These are phyloP conservation scores for Synergus gifuensis DNA, from an alignment of 2,888 invertebrate genomes.

Conservation along the genomic window DNA sequence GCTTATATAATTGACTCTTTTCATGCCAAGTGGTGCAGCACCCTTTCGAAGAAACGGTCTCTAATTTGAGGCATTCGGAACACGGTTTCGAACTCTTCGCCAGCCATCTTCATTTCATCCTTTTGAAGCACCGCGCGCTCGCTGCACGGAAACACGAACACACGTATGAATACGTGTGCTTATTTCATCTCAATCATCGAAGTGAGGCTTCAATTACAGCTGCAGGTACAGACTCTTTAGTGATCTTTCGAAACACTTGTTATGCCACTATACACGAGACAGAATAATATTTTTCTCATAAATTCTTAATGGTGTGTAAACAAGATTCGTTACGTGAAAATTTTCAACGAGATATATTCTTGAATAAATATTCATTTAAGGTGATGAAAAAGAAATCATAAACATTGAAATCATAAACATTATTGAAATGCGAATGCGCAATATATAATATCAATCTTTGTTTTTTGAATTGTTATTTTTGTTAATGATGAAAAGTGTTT, in stretches of 20 bases:
- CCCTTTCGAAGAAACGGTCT: constrained; percentile 41
- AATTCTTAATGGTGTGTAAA: constrained; percentile 21
- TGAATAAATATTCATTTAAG: constrained; percentile 9
- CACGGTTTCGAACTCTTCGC: constrained; percentile 32
- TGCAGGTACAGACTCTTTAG: constrained; percentile 37
- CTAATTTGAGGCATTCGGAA: constrained; percentile 40
- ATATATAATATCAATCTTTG: not conserved
- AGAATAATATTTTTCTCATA: constrained; percentile 26
- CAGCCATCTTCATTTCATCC: constrained; percentile 43
- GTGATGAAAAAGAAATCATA: not conserved
- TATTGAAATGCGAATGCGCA: not conserved
- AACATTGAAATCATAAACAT: not conserved
- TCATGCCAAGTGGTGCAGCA: constrained; percentile 39
- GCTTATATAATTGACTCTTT: constrained; percentile 42
- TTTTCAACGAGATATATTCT: constrained; percentile 20
- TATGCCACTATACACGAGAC: constrained; percentile 5
- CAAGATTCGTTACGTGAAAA: constrained; percentile 16
- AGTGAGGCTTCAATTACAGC: constrained; percentile 40
- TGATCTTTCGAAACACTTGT: constrained; percentile 39
- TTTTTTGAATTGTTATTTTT: not conserved
- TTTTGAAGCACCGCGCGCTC: constrained; percentile 35
- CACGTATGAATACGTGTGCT: constrained; percentile 25
- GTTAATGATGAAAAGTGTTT: not conserved
- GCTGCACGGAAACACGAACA: constrained; percentile 25
- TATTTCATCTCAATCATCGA: constrained; percentile 40